Base-by-base conservation (phyloP, 2,888 invertebrate species). In the Stenolophus ochropezus region DNA sequence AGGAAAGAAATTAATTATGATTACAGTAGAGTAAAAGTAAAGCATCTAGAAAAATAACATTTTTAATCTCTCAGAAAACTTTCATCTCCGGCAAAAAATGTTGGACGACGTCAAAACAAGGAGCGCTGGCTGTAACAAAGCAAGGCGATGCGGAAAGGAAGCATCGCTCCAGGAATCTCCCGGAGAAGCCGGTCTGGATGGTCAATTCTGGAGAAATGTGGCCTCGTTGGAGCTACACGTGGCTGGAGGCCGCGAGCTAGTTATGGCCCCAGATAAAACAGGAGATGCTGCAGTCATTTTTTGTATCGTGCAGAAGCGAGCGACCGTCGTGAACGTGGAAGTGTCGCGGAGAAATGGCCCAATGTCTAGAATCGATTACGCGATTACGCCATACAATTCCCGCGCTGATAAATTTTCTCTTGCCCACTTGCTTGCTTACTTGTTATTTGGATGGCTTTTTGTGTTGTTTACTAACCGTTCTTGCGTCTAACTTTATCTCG, bases 361-460 rank as follows among this genome's bases (percentile, higher is more conserved):
- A 79, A 47, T 79, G 78, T 69, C 79, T 69, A 71, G 51, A 79
- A 79, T 79, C 79, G 79, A 79, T 79, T 79, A 79, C 79, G 79
- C 69, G 49, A 69, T 69, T 69, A 69, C 65, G 65, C 18, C 5
- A 18, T 49, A 51, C 79, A 71, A 79, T 79, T 79, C 79, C 14
- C 79, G 33, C 51, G 25, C 16, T 61, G 79, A 79, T 79, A 71
- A 78, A 79, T 79, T 79, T 79, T 79, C 69, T 53, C 49, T 21
- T 23, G 21, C 49, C 49, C 47, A 23, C 73, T 73, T 73, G 23
- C 49, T 73, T 49, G 73, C 49, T 86, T 87, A 94, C 94, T 93
- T 94, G 58, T 78, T 78, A 47, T 78, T 78, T 25, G 5, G 25
- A 16, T 65, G 27, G 27, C 27, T 65, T 61, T 61, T 25, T 61